These are phyloP conservation scores for Sinella curviseta DNA, from an alignment of 1,140 invertebrate genomes.

Conservation along the genomic window DNA sequence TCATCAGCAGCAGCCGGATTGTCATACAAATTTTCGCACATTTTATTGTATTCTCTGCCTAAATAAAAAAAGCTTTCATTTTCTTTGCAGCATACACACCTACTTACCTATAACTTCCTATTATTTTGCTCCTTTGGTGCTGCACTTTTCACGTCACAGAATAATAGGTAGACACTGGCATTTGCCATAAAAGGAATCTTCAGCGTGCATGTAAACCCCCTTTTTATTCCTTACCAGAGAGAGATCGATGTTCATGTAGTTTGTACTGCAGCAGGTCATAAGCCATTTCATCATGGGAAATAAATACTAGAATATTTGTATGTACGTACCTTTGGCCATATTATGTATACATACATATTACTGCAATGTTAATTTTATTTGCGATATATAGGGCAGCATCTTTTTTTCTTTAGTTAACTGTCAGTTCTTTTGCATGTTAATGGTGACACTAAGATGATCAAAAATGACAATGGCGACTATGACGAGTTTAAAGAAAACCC, in stretches of 20 bases:
- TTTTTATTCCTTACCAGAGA: slow-evolving; percentile 10
- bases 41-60: not conserved
- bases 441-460: too few relatives aligned
- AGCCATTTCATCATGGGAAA: not conserved
- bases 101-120: not conserved
- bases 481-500: too few relatives aligned
- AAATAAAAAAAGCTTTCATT: not conserved
- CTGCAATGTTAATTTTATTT: not conserved
- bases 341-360: not conserved
- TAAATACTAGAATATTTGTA: not conserved
- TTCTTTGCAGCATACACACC: not conserved
- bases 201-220: not conserved
- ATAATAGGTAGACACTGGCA: not conserved
- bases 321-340: not conserved
- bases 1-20: not conserved
- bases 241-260: not conserved
- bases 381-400: slow-evolving; percentile 11
- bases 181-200: slow-evolving; percentile 10
- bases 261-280: slow-evolving; percentile 4
- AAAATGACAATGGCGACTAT: too few relatives aligned
- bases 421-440: too few relatives aligned
- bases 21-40: not conserved
- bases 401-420: too few relatives aligned
- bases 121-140: not conserved
- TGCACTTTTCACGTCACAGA: not conserved